Evolutionary conservation across 2,888 invertebrate species (phyloP).

Genomic region (Standfussiana lucernea): DNA sequence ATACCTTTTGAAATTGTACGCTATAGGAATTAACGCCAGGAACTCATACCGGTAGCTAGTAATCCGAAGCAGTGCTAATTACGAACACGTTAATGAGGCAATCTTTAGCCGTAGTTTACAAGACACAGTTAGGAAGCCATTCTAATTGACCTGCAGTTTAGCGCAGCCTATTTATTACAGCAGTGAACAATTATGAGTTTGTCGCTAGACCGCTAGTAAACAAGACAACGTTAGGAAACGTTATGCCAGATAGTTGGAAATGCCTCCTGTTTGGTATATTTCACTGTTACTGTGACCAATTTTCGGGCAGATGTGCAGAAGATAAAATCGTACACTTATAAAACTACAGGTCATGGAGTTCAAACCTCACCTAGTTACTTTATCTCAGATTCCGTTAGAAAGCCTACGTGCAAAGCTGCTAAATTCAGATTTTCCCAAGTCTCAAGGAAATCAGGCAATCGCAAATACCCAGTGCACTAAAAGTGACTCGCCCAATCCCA

Average conservation of each 20-base stretch:
- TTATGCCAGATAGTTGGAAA: neutral
- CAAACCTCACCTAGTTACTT: neutral
- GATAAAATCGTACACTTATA: neutral
- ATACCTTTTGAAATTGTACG: neutral
- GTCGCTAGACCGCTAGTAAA: constrained; percentile 23
- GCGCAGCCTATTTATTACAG: constrained; percentile 29
- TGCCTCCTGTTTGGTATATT: neutral
- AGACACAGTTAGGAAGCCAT: constrained; percentile 38
- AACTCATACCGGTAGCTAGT: neutral
- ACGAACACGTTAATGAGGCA: constrained; percentile 34
- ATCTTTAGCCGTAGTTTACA: constrained; percentile 27
- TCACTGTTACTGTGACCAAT: neutral
- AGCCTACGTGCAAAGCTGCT: neutral
- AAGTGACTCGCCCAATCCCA: constrained; percentile 43
- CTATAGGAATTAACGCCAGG: neutral
- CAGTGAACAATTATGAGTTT: constrained; percentile 10
- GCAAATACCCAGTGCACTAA: constrained; percentile 18
- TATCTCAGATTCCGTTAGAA: neutral
- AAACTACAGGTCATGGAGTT: neutral
- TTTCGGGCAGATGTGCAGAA: neutral
- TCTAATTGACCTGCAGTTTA: constrained; percentile 54
- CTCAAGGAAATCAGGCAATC: constrained; percentile 28
- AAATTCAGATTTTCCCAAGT: constrained; percentile 7
- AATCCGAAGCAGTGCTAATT: constrained; percentile 6
- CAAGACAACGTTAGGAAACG: neutral